These are phyloP conservation scores for Heliconius sara DNA, from an alignment of 2,888 invertebrate species.

Conservation along the genomic window DNA sequence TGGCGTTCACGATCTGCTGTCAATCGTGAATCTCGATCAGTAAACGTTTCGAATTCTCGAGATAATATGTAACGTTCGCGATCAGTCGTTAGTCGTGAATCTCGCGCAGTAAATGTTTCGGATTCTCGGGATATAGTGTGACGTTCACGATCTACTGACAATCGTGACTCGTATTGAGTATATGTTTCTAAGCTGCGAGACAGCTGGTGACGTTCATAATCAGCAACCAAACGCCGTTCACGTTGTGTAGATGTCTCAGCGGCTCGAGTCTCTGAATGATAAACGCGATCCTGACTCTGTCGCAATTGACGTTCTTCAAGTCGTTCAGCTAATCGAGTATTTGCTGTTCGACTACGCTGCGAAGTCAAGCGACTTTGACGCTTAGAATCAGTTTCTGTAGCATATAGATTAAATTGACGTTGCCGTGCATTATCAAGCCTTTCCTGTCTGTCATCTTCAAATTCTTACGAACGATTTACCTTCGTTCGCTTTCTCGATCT, in stretches of 20 bases:
- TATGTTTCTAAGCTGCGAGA: not conserved
- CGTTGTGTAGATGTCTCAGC: not conserved
- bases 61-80: no score
- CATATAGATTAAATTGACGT: not conserved
- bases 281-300: not conserved
- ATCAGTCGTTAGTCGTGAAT: no score
- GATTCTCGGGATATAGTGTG: not conserved
- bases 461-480: not conserved
- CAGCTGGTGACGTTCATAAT: not conserved
- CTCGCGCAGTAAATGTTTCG: no score
- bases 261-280: not conserved
- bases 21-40: no score
- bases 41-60: no score
- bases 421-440: not conserved
- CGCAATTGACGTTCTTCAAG: not conserved
- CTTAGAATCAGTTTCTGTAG: not conserved
- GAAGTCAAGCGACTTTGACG: not conserved
- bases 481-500: not conserved
- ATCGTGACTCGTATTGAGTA: not conserved
- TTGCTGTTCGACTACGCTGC: not conserved
- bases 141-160: not conserved
- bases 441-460: not conserved
- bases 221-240: not conserved
- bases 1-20: no score
- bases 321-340: not conserved